Conservation (phyloP, 2,113 vertebrate species). For the Elephas maximus region DNA sequence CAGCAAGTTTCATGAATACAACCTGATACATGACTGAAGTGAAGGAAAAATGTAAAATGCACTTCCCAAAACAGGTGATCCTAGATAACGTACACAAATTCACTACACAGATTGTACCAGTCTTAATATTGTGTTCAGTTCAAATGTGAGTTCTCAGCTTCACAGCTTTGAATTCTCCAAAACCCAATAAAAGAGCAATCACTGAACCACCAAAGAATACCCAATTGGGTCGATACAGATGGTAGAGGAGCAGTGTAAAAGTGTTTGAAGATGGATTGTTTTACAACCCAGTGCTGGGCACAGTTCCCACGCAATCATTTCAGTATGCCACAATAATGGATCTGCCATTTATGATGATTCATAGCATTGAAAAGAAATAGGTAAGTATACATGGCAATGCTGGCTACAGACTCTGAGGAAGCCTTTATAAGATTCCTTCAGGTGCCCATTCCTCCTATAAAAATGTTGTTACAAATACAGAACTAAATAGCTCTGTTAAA, state of each 20-base stretch:
- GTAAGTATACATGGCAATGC: neutral
- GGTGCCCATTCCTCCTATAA: neutral
- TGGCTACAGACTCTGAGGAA: neutral
- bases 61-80: neutral
- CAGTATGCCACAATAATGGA: neutral
- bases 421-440: neutral
- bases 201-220: slow-evolving; percentile 37
- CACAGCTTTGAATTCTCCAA: slow-evolving; percentile 30
- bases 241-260: neutral
- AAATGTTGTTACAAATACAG: neutral
- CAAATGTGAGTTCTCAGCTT: slow-evolving; percentile 56
- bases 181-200: slow-evolving; percentile 48
- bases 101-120: neutral
- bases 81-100: neutral
- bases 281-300: neutral
- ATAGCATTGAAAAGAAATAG: neutral
- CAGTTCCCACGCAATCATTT: slow-evolving; percentile 18
- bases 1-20: neutral
- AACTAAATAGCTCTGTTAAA: slow-evolving; percentile 14
- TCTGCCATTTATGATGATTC: neutral
- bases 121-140: slow-evolving; percentile 24
- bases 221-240: neutral
- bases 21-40: neutral
- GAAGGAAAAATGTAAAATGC: neutral
- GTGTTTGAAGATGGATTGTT: neutral